phyloP scores from a whole-genome alignment of 2,888 invertebrate genomes.

The Agrotis segetum region DNA sequence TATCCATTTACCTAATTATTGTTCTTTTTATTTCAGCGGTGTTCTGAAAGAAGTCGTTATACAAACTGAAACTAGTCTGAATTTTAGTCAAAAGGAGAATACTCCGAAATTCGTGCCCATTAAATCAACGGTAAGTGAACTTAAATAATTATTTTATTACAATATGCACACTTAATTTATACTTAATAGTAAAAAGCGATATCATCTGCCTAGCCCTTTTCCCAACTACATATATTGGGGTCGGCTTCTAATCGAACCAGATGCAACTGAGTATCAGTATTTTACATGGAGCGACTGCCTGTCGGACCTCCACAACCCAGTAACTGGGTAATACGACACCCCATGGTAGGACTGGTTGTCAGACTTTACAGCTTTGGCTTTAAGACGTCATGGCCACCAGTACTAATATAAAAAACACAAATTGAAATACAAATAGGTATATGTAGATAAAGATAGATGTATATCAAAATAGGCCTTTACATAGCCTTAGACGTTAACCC shows the following conservation, averaged over 20 bases:
- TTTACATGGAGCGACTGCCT: no score
- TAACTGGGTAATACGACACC: no score
- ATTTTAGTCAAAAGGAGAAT: constrained; percentile 70
- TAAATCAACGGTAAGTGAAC: constrained; percentile 81
- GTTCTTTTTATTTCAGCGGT: constrained; percentile 77
- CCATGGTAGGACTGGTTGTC: no score
- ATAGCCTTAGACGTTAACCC: constrained; percentile 33
- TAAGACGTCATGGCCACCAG: no score
- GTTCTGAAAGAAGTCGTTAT: constrained; percentile 83
- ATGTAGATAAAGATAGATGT: not conserved
- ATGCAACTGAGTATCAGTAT: no score
- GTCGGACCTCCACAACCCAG: no score
- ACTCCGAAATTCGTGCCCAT: constrained; percentile 81
- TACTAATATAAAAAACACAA: no score
- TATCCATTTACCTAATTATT: not conserved
- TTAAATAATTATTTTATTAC: not conserved
- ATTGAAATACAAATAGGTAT: not conserved
- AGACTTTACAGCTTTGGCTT: no score
- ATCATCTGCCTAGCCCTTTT: no score
- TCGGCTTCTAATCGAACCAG: no score
- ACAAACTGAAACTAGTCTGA: constrained; percentile 68
- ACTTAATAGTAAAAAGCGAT: no score
- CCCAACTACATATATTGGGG: no score
- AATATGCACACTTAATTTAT: not conserved
- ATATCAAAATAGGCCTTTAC: not conserved